phyloP scores from a whole-genome alignment of 2,888 invertebrate species.

The Himalopsyche tibetana region DNA sequence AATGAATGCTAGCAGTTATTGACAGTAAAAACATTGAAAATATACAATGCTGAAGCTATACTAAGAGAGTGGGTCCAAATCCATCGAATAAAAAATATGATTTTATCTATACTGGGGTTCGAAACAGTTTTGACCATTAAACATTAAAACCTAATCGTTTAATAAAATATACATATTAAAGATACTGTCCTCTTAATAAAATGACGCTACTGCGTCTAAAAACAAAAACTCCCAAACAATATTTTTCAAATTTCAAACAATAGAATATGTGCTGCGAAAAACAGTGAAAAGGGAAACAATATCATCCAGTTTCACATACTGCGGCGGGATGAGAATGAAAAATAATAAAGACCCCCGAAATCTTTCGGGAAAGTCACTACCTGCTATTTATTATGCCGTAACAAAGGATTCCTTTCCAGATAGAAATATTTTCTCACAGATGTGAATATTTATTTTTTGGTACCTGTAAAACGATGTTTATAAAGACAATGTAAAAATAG shows the following conservation, averaged over 20 bases:
- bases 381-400: neutral
- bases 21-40: too few relatives aligned
- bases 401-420: neutral
- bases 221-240: neutral
- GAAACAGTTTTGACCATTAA: too few relatives aligned
- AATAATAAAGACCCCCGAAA: neutral
- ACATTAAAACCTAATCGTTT: too few relatives aligned
- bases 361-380: conserved; percentile 4
- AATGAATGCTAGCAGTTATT: too few relatives aligned
- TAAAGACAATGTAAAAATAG: too few relatives aligned
- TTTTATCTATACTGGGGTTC: too few relatives aligned
- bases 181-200: neutral
- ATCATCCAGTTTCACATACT: neutral
- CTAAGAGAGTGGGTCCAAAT: too few relatives aligned
- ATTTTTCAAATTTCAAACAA: neutral
- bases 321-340: neutral
- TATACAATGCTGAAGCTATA: too few relatives aligned
- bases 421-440: too few relatives aligned
- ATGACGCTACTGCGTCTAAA: neutral
- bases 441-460: too few relatives aligned
- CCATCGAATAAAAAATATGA: too few relatives aligned
- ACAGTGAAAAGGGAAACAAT: neutral
- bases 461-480: too few relatives aligned
- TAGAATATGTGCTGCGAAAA: conserved; percentile 15
- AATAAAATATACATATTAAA: neutral